These are phyloP conservation scores for Harpalus rufipes DNA, from an alignment of 2,888 invertebrate genomes.

Conservation along the genomic window DNA sequence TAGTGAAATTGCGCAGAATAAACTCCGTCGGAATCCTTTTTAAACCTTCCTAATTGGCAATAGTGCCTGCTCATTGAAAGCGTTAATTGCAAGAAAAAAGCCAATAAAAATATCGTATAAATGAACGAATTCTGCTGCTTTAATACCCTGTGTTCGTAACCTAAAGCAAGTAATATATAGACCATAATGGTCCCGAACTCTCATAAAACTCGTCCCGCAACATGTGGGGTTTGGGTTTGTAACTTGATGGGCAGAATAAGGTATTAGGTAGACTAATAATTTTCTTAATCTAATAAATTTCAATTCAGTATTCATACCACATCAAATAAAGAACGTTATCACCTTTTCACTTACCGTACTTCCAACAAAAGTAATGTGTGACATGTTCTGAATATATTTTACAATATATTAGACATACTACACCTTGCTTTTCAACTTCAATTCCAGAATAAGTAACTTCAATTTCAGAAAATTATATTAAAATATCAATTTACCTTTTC, in stretches of 20 bases:
- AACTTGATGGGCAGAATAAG: conserved; percentile 27
- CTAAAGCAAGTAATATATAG: conserved; percentile 37
- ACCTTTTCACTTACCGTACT: background rate
- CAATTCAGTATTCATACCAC: conserved; percentile 14
- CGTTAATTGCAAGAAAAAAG: background rate
- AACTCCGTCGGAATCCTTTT: background rate
- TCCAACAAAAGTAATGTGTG: no score
- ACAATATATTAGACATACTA: no score
- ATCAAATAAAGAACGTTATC: background rate
- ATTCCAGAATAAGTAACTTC: no score
- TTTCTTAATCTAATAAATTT: conserved; percentile 29
- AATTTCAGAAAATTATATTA: no score
- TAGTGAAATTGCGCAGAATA: conserved; percentile 5
- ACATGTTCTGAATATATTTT: no score
- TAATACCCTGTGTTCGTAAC: conserved; percentile 19
- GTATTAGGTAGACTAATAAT: conserved; percentile 18
- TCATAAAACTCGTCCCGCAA: conserved; percentile 32
- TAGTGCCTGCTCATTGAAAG: conserved; percentile 4
- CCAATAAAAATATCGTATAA: conserved; percentile 3
- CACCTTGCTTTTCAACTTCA: no score
- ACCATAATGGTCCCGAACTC: conserved; percentile 32
- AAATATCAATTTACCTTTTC: no score
- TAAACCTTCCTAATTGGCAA: conserved; percentile 1
- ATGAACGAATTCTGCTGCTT: background rate
- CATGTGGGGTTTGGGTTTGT: conserved; percentile 28